Evolutionary conservation across 2,113 vertebrate genomes (phyloP).

Genomic region (Isurus oxyrinchus): DNA sequence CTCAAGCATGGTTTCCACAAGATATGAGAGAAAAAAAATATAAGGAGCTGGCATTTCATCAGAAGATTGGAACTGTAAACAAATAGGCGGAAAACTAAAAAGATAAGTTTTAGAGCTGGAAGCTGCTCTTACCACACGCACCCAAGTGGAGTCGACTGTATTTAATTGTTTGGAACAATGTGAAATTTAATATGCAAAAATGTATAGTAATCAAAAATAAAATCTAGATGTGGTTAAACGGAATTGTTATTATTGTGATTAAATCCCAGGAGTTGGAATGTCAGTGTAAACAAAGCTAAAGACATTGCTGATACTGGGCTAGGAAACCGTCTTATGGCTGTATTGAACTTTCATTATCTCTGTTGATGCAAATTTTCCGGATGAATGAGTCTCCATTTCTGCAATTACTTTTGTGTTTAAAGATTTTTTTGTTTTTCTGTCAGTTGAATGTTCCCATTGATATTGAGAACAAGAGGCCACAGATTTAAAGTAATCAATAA

Average conservation of each 20-base stretch:
- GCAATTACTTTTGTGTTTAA: not conserved
- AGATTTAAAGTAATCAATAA: no score
- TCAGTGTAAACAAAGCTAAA: not conserved
- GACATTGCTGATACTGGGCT: not conserved
- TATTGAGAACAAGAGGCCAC: no score
- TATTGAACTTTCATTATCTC: not conserved
- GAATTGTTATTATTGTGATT: slow-evolving; percentile 22
- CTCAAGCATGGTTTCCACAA: not conserved
- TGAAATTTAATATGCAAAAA: slow-evolving; percentile 35
- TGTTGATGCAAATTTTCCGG: not conserved
- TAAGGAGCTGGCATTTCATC: not conserved
- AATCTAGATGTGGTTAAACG: slow-evolving; percentile 33
- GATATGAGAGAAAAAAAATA: not conserved
- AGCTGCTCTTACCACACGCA: not conserved
- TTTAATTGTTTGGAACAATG: slow-evolving; percentile 24
- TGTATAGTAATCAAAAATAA: slow-evolving; percentile 36
- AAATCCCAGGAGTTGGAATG: not conserved
- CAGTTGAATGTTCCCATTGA: not conserved
- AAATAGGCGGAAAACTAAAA: not conserved
- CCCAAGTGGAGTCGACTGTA: not conserved
- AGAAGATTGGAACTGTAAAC: not conserved
- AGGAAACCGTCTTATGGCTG: no score
- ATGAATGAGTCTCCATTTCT: not conserved
- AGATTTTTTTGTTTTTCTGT: not conserved
- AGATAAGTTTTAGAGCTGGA: not conserved